A percentile compares a stretch with the other conserved stretches of the same genome.
These are phyloP conservation scores for Acipenser ruthenus DNA, from an alignment of 2,797 vertebrate species.

Conservation along the genomic window DNA sequence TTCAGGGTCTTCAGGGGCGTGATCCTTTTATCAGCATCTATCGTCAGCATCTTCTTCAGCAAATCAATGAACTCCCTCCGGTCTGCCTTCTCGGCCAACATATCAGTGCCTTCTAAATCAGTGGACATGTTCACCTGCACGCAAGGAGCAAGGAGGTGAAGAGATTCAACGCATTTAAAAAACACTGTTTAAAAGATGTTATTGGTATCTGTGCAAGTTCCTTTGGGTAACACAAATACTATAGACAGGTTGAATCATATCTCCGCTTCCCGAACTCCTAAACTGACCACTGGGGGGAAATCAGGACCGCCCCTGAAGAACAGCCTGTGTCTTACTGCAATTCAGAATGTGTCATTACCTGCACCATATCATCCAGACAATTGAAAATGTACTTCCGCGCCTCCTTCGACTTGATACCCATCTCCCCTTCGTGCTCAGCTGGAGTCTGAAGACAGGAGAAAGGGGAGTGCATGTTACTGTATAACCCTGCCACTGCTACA, in stretches of 20 bases:
- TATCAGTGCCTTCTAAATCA: conserved; percentile 88
- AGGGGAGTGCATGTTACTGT: no score
- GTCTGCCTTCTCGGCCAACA: conserved; percentile 96
- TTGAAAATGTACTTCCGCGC: conserved; percentile 97
- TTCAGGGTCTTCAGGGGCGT: conserved; percentile 95
- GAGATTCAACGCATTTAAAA: no score
- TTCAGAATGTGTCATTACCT: conserved; percentile 54
- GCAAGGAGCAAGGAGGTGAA: no score
- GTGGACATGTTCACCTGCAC: conserved; percentile 92
- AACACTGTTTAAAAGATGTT: no score
- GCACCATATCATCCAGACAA: conserved; percentile 97
- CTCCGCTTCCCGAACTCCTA: no score
- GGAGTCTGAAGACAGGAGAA: conserved; percentile 63
- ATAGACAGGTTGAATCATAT: no score
- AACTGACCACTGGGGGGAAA: no score
- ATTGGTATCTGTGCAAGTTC: no score
- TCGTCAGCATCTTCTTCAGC: conserved; percentile 96
- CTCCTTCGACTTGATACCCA: conserved; percentile 95
- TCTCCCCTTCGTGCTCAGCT: conserved; percentile 88
- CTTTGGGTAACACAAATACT: no score
- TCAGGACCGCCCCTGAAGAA: no score
- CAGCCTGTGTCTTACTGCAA: no score
- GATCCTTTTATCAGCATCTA: conserved; percentile 92
- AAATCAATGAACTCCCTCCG: conserved; percentile 93
- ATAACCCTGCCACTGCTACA: no score